phyloP scores from a whole-genome alignment of 2,113 vertebrate species.

The Labeo rohita region DNA sequence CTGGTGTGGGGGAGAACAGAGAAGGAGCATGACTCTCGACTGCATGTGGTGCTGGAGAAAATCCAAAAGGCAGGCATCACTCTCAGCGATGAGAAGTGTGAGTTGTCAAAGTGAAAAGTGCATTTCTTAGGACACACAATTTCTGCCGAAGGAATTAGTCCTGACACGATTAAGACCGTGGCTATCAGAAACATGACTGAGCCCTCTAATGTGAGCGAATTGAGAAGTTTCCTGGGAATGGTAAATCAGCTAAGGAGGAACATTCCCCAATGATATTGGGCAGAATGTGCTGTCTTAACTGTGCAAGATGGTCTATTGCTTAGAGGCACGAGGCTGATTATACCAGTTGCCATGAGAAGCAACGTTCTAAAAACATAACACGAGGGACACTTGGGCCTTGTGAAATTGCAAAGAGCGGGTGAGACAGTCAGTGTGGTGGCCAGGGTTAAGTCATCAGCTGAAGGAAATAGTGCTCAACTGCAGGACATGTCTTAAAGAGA shows the following conservation, averaged over 20 bases:
- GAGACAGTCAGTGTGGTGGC: no score
- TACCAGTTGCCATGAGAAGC: not conserved
- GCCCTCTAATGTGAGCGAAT: no score
- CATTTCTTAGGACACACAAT: constrained; percentile 42
- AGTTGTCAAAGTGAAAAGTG: not conserved
- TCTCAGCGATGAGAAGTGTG: constrained; percentile 15
- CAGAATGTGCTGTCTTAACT: no score
- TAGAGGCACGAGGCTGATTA: not conserved
- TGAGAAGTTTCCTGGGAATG: constrained; percentile 8
- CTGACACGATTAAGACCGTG: no score
- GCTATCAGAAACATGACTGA: no score
- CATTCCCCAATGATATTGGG: no score
- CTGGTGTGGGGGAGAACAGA: not conserved
- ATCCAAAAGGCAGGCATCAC: constrained; percentile 12
- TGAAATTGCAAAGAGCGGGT: no score
- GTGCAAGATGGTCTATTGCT: not conserved
- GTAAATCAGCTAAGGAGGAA: constrained; percentile 30
- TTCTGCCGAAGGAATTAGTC: not conserved
- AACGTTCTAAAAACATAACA: no score
- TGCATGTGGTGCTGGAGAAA: not conserved
- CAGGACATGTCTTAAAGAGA: no score
- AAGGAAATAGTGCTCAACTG: no score
- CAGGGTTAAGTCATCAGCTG: no score
- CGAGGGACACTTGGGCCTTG: no score
- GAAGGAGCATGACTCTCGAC: not conserved